Base-by-base conservation (phyloP, 1,140 invertebrate species). In the Orchesella cincta region DNA sequence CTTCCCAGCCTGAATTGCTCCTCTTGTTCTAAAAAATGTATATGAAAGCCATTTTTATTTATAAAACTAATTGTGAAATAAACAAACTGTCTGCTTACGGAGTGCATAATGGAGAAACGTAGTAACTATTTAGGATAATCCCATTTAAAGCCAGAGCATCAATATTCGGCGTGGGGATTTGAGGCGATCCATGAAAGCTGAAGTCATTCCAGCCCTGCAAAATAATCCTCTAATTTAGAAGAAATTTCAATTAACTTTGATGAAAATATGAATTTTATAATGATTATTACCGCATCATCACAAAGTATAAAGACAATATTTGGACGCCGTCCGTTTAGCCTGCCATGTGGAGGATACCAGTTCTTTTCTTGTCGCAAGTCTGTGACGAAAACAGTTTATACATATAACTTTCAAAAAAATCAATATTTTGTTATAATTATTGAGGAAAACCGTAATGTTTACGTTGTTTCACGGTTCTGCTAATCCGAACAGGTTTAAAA, bases 131-230 rank as follows among this genome's bases (percentile, higher is more conserved):
- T 1, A 95, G 84, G 33, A 94, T 91, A 3, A 93, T 88, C 8
- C 93, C 93, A 81, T 90, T 90, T 84, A 91, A 92, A 0, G 92
- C 93, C 62, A 95, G 83, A 3, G 91, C 88, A 84, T 95, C 94
- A 74, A 95, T 93, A 84, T 95, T 95, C 0, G 93, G 93, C 0
- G 93, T 95, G 64, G 90, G 89, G 79, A 94, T 92, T 85, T 96
- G 92, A 79, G 92, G 87, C 0, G 91, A 92, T 1, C 94, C 94
- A 84, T 95, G 94, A 84, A 95, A 95, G 62, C 94, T 92, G 5
- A 96, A 92, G 86, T 96, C 94, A 85, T 94, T 93, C 89, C 92
- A 95, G 18, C 94, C 94, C 93, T 95, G 81, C 36, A 31, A 67
- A 31, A 31, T 31, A 29, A 29, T 5, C 62, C 8, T 67, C 2